Percentiles rank a stretch among this genome's conserved stretches.
Evolutionary conservation across 2,113 vertebrate species (phyloP).

Genomic region (Mesoclemmys tuberculata): DNA sequence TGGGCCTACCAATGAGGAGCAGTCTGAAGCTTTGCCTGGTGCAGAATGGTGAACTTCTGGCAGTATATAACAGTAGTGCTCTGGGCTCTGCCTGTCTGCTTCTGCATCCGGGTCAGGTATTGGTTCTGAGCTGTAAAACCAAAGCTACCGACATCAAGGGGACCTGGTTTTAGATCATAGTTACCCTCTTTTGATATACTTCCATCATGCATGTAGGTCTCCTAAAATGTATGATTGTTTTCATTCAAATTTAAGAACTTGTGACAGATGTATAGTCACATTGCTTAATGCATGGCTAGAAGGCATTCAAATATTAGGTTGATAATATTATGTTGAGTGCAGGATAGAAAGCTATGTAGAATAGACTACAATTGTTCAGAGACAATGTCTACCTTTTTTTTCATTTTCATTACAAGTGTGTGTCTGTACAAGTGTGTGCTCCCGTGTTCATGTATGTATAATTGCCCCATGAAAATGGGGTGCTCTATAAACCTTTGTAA

Average conservation of each 20-base stretch:
- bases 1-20: not conserved
- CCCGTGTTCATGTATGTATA: not conserved
- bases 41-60: not conserved
- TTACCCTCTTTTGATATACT: not conserved
- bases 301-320: not conserved
- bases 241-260: not conserved
- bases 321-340: no score
- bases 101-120: not conserved
- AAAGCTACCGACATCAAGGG: not conserved
- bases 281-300: not conserved
- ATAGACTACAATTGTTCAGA: not conserved
- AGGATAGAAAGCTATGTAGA: not conserved
- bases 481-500: not conserved
- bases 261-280: not conserved
- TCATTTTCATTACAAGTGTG: not conserved
- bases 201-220: not conserved
- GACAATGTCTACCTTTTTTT: not conserved
- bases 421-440: not conserved
- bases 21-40: not conserved
- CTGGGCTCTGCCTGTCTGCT: not conserved
- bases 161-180: not conserved
- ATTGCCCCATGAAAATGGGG: not conserved
- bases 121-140: not conserved
- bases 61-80: not conserved
- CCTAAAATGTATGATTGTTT: not conserved